Percentiles rank a stretch among this genome's conserved stretches.
phyloP scores from a whole-genome alignment of 1,140 invertebrate species.

The Druon quercuslanigerum region DNA sequence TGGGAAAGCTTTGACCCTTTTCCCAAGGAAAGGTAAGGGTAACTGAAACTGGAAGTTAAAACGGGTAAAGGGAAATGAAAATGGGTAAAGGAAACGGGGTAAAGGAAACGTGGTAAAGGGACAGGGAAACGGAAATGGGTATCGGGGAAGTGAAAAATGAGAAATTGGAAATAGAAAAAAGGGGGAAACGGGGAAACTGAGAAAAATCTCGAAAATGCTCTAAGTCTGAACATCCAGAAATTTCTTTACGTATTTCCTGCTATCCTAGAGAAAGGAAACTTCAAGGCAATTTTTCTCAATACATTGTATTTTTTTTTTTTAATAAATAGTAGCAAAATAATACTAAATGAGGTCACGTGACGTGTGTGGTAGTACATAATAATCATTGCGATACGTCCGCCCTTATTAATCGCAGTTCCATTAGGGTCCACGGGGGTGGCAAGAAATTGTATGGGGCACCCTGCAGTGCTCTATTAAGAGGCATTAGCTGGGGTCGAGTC shows the following conservation, averaged over 20 bases:
- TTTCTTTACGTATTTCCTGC: conserved; percentile 58
- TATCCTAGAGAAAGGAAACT: conserved; percentile 49
- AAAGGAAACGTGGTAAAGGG: neutral
- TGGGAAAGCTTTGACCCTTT: too few species aligned
- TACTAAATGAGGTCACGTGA: conserved; percentile 54
- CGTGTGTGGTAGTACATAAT: conserved; percentile 40
- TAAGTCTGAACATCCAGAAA: conserved; percentile 51
- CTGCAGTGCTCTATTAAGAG: conserved; percentile 64
- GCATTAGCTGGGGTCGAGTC: conserved; percentile 69
- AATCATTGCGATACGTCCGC: conserved; percentile 43
- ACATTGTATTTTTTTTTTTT: too few species aligned
- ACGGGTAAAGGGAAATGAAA: too few species aligned
- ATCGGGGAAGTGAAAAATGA: too few species aligned
- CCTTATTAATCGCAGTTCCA: conserved; percentile 67
- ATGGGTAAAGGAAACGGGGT: too few species aligned
- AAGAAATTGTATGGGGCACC: conserved; percentile 52
- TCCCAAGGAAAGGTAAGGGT: too few species aligned
- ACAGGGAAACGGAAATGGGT: too few species aligned
- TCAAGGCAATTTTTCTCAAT: conserved; percentile 48
- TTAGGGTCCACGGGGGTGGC: conserved; percentile 56
- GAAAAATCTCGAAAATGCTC: neutral
- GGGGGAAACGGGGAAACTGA: too few species aligned
- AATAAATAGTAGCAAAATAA: too few species aligned
- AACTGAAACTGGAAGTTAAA: too few species aligned
- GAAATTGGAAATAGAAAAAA: neutral